Evolutionary conservation across 2,888 invertebrate genomes (phyloP), one percentile per base, ranked within the genome.

Genomic region (Napeogenes inachia): DNA sequence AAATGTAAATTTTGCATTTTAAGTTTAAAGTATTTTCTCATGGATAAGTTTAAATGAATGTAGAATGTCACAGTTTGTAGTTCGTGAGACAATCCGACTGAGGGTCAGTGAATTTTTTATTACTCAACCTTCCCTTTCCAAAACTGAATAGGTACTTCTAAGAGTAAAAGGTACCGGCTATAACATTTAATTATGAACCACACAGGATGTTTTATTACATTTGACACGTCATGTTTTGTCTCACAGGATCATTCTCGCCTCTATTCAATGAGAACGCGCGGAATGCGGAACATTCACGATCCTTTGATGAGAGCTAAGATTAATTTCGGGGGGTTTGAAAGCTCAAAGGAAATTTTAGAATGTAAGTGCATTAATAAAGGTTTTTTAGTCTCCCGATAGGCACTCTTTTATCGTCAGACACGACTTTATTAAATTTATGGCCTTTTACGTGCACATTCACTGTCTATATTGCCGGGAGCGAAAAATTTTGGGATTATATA

Each of bases 311-410:
- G 78, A 80, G 80, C 79, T 83, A 84, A 88, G 87, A 89, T 89
- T 89, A 89, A 89, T 89, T 85, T 87, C 78, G 81, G 78, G 78
- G 86, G 83, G 85, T 71, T 79, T 77, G 72, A 73, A 70, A 75
- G 79, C 80, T 86, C 87, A 89, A 89, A 87, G 85, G 86, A 85
- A 85, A 84, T 85, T 88, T 87, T 84, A 81, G 87, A 87, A 87
- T 85, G 82, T 87, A 88, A 88, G 87, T 89, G 87, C 86, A 89
- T 89, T 87, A 87, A 86, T 89, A 85, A 86, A 87, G 80, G 81
- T 83, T 83, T 82, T 80, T 83, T 76, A 80, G 77, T 73, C 72
- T 73, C 71, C 72, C 70, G 71, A 79, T 79, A 81, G 84, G 82
- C 79, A 83, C 83, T 86, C 80, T 75, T 76, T 76, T 79, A 77